A percentile compares a stretch with the other conserved stretches of the same genome.
These are phyloP conservation scores for Mimachlamys varia DNA, from an alignment of 2,888 invertebrate species.

Conservation along the genomic window DNA sequence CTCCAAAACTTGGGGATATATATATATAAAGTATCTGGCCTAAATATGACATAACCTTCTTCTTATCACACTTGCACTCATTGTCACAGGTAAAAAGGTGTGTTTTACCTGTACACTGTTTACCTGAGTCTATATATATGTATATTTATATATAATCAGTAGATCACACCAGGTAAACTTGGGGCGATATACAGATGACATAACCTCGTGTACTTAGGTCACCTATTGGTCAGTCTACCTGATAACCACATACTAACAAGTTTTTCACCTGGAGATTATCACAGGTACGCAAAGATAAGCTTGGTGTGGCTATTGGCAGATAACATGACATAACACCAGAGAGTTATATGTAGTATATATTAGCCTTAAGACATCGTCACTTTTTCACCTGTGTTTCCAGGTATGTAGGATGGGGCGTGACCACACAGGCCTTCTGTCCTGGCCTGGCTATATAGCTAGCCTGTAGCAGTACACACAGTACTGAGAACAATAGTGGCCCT, in stretches of 20 bases:
- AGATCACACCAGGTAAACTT: background rate
- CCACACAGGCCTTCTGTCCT: background rate
- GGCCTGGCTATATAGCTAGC: no score
- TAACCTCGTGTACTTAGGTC: background rate
- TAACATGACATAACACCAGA: background rate
- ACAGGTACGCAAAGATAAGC: background rate
- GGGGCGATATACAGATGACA: background rate
- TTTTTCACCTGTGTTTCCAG: background rate
- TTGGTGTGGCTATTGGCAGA: background rate
- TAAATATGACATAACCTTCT: background rate
- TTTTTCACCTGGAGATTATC: slow-evolving; percentile 34
- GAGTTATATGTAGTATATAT: background rate
- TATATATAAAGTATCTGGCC: background rate
- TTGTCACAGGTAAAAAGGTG: slow-evolving; percentile 8
- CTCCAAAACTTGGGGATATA: background rate
- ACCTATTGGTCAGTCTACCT: background rate
- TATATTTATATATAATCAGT: background rate
- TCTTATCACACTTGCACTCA: background rate
- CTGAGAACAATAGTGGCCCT: background rate
- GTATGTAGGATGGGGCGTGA: background rate
- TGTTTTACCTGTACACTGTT: background rate
- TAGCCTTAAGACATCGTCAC: background rate
- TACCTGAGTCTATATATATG: background rate
- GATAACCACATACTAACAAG: slow-evolving; percentile 20
- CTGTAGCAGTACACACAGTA: background rate